Evolutionary conservation across 2,113 vertebrate genomes (phyloP).

Genomic region (Vombatus ursinus): DNA sequence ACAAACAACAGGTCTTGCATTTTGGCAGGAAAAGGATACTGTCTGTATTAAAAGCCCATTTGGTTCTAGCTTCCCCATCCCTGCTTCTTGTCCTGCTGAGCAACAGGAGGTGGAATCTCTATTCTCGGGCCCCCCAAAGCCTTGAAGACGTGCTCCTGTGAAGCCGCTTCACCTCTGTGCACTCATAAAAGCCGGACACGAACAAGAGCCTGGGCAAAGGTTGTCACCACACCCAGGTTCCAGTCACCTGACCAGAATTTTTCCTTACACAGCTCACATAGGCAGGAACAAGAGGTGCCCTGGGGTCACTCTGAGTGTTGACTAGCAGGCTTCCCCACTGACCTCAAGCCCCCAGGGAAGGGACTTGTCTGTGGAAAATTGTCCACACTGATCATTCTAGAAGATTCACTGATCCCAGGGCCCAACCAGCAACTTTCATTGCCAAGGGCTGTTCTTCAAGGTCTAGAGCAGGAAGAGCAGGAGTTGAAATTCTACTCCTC

Average conservation of each 20-base stretch:
- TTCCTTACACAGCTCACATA: too few relatives aligned
- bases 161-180: conserved; percentile 27
- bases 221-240: conserved; percentile 51
- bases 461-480: background rate
- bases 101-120: background rate
- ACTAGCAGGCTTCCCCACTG: background rate
- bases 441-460: background rate
- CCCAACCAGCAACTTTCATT: background rate
- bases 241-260: background rate
- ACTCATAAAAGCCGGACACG: conserved; percentile 65
- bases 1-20: background rate
- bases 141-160: conserved; percentile 1
- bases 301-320: background rate
- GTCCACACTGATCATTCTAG: background rate
- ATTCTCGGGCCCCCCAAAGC: background rate
- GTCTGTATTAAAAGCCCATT: background rate
- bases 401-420: background rate
- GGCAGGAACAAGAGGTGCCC: background rate
- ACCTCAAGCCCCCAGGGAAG: background rate
- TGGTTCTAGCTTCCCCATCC: background rate
- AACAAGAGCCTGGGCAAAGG: conserved; percentile 62
- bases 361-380: background rate
- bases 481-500: background rate
- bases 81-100: background rate
- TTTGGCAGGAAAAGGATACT: background rate